Evolutionary conservation across 2,113 vertebrate genomes (phyloP).

Genomic region (Struthidea cinerea): DNA sequence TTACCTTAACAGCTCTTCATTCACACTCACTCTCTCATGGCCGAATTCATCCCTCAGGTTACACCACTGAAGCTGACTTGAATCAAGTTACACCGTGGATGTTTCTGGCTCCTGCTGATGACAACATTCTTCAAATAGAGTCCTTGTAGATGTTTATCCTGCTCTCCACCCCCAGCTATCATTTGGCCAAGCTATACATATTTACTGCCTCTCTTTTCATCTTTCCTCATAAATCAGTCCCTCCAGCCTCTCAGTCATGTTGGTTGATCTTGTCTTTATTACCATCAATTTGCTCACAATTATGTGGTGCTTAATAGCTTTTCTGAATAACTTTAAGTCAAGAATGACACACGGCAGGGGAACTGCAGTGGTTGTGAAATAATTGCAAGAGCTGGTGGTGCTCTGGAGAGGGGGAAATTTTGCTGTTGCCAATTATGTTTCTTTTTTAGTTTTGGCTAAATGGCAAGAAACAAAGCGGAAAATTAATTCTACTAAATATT

Average conservation of each 20-base stretch:
- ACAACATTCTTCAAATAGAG: background rate
- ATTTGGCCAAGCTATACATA: slow-evolving; percentile 39
- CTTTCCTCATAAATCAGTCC: slow-evolving; percentile 63
- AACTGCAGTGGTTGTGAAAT: background rate
- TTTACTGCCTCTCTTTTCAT: slow-evolving; percentile 54
- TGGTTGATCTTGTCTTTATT: slow-evolving; percentile 68
- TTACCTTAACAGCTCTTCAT: background rate
- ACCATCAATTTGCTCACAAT: slow-evolving; percentile 65
- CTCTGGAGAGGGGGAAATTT: background rate
- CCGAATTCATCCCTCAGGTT: background rate
- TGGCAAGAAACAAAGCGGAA: background rate
- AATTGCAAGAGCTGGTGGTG: background rate
- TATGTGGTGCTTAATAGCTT: slow-evolving; percentile 35
- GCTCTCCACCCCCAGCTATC: background rate
- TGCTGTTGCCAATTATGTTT: background rate
- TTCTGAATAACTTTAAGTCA: slow-evolving; percentile 40
- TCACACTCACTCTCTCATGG: background rate
- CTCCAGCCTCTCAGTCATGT: slow-evolving; percentile 60
- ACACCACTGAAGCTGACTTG: background rate
- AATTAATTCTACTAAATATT: background rate
- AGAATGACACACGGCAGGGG: background rate
- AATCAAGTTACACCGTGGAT: background rate
- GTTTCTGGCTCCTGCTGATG: background rate
- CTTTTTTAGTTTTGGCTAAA: background rate
- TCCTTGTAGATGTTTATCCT: background rate